phyloP scores from a whole-genome alignment of 2,888 invertebrate species.

The Smittia sp. region DNA sequence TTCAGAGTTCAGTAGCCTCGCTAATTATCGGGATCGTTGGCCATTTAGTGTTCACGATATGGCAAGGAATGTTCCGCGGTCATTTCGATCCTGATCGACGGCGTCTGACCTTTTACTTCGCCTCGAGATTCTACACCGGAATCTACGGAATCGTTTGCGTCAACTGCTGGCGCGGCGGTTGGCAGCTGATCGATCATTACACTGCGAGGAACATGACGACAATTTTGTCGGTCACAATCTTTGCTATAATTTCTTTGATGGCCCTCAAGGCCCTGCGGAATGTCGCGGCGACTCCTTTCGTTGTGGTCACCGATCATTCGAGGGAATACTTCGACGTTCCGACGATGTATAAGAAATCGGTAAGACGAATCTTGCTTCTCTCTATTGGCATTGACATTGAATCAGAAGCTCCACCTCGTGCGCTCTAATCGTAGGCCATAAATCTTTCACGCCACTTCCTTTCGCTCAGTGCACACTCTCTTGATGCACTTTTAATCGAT shows the following conservation, averaged over 20 bases:
- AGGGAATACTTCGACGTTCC: constrained; percentile 79
- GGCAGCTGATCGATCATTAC: constrained; percentile 70
- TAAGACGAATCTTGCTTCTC: constrained; percentile 55
- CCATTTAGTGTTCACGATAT: constrained; percentile 66
- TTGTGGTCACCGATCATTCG: constrained; percentile 70
- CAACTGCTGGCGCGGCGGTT: constrained; percentile 84
- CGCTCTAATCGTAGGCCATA: not conserved
- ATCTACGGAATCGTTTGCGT: constrained; percentile 78
- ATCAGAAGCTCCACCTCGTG: not conserved
- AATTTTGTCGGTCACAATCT: constrained; percentile 62
- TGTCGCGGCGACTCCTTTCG: constrained; percentile 78
- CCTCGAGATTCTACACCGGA: constrained; percentile 71
- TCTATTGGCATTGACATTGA: not conserved
- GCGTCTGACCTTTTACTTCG: constrained; percentile 65
- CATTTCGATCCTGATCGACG: constrained; percentile 66
- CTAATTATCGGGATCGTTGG: constrained; percentile 68
- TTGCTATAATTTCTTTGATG: constrained; percentile 67
- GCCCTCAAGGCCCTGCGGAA: constrained; percentile 71
- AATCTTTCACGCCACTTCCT: not conserved
- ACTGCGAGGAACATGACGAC: constrained; percentile 62
- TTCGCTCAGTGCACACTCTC: not conserved
- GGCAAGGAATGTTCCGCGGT: constrained; percentile 62
- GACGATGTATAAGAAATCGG: constrained; percentile 79
- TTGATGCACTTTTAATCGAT: too few relatives aligned
- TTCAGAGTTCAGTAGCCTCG: constrained; percentile 65